Conservation (phyloP, 1,140 invertebrate genomes). For the Doryteuthis pealeii region DNA sequence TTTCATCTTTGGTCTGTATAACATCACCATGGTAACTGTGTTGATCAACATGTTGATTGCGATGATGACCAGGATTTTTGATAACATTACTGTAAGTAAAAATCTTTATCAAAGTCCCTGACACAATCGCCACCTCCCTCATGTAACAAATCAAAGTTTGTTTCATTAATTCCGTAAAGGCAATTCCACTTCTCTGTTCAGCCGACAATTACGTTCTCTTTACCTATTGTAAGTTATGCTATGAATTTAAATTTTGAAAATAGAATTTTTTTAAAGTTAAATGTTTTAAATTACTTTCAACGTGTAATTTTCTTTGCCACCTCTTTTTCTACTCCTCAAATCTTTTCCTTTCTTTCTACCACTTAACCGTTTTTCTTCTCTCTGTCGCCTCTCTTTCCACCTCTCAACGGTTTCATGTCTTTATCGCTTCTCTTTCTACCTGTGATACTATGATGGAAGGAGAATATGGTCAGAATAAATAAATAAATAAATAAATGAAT, state of each 20-base stretch:
- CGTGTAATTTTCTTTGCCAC: too few species aligned
- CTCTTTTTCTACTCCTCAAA: too few species aligned
- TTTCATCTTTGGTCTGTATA: constrained; percentile 55
- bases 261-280: neutral
- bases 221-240: neutral
- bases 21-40: constrained; percentile 62
- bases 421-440: too few species aligned
- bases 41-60: constrained; percentile 66
- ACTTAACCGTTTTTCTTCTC: too few species aligned
- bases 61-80: constrained; percentile 65
- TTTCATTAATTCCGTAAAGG: neutral
- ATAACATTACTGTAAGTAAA: constrained; percentile 61
- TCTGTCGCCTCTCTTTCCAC: too few species aligned
- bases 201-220: neutral
- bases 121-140: neutral
- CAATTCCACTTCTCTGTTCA: neutral
- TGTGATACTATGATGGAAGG: too few species aligned
- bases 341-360: too few species aligned
- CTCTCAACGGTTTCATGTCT: too few species aligned
- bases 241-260: neutral
- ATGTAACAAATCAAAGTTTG: neutral
- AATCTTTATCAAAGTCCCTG: neutral
- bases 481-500: too few species aligned
- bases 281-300: neutral
- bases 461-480: too few species aligned